Evolutionary conservation across 2,888 invertebrate genomes (phyloP).

Genomic region (Tyria jacobaeae): DNA sequence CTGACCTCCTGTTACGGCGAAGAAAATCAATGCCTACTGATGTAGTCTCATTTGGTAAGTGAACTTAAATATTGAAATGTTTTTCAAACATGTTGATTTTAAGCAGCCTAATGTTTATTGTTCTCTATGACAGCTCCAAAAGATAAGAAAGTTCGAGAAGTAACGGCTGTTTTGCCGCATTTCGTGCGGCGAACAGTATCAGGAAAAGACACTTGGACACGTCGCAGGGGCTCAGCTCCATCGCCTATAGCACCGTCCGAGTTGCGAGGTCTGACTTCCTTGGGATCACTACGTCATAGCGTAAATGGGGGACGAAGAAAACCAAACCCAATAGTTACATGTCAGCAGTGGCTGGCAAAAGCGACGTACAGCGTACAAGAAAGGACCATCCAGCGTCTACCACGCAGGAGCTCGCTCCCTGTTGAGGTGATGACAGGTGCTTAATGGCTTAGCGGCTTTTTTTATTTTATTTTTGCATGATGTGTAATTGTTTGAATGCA

Average conservation of each 20-base stretch:
- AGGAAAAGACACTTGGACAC: constrained; percentile 61
- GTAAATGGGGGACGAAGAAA: constrained; percentile 64
- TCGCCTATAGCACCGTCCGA: constrained; percentile 65
- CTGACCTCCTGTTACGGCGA: constrained; percentile 60
- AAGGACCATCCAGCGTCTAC: constrained; percentile 48
- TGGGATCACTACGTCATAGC: constrained; percentile 57
- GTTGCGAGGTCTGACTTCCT: constrained; percentile 55
- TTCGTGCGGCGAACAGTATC: constrained; percentile 64
- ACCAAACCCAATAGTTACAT: constrained; percentile 55
- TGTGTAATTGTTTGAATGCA: constrained; percentile 13
- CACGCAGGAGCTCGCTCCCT: constrained; percentile 76
- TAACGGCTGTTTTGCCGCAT: constrained; percentile 58
- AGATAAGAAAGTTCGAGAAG: constrained; percentile 67
- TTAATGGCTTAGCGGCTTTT: constrained; percentile 58
- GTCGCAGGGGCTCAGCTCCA: constrained; percentile 75
- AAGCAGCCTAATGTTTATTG: not conserved
- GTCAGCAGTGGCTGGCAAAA: constrained; percentile 70
- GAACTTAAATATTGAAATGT: not conserved
- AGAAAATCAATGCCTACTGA: constrained; percentile 75
- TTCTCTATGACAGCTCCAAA: constrained; percentile 54
- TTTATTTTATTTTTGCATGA: constrained; percentile 50
- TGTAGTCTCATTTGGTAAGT: constrained; percentile 57
- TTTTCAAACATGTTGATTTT: not conserved
- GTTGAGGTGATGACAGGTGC: constrained; percentile 81
- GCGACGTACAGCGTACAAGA: constrained; percentile 58